These are phyloP conservation scores for Dorcus hopei DNA, from an alignment of 2,888 invertebrate genomes.

Conservation along the genomic window DNA sequence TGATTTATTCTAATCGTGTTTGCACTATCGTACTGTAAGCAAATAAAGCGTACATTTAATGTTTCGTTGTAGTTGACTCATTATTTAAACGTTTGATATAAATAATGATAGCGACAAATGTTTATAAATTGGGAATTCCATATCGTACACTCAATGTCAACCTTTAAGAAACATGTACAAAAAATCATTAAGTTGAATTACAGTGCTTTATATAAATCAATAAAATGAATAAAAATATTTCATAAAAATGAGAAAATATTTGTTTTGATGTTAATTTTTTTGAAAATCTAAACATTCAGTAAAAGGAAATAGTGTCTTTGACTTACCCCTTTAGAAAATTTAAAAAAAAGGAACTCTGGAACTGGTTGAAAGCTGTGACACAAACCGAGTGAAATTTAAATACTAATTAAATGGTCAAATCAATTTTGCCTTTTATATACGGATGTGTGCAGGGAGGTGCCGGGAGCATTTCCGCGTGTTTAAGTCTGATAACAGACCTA, in stretches of 20 bases:
- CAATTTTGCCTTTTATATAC: no score
- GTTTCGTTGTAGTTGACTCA: no score
- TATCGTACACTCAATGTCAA: neutral
- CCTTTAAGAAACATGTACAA: neutral
- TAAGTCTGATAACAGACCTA: no score
- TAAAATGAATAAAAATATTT: neutral
- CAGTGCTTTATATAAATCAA: no score
- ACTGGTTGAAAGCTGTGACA: neutral
- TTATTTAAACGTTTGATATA: no score
- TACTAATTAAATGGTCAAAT: no score
- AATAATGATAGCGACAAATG: neutral
- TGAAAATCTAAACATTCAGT: neutral
- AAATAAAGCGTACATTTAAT: no score
- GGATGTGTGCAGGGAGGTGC: no score
- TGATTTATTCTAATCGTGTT: no score
- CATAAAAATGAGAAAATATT: neutral
- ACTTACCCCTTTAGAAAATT: neutral
- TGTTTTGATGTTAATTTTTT: neutral
- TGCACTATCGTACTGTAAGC: no score
- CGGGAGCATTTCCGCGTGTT: no score
- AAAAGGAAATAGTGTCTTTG: neutral
- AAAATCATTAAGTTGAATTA: neutral
- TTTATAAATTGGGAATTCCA: neutral
- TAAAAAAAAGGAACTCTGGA: neutral
- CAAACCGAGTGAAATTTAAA: no score